Evolutionary conservation across 2,113 vertebrate genomes (phyloP).

Genomic region (Azemiops feae): DNA sequence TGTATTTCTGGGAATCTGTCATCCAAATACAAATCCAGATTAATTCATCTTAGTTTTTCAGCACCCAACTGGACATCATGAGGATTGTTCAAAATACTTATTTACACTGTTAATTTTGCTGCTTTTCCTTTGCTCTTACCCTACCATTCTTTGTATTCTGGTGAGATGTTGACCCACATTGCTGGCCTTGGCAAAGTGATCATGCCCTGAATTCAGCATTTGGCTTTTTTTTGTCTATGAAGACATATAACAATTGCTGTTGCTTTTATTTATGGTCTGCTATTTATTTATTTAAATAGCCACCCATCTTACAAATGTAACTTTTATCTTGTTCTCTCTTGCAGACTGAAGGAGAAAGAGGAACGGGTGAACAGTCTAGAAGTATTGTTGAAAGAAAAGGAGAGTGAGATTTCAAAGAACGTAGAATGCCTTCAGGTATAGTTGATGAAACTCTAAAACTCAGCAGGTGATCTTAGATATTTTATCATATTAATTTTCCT

Average conservation of each 20-base stretch:
- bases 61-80: not conserved
- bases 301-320: not conserved
- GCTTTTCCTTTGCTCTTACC: not conserved
- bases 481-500: not conserved
- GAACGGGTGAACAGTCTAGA: constrained; percentile 72
- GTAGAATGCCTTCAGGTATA: constrained; percentile 72
- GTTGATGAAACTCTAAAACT: not conserved
- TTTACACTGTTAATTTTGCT: not conserved
- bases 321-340: constrained; percentile 30
- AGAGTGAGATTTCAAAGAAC: constrained; percentile 64
- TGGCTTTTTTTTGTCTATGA: not conserved
- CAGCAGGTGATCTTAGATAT: not conserved
- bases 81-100: not conserved
- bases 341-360: constrained; percentile 75
- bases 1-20: not conserved
- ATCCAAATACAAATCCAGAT: not conserved
- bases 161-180: not conserved
- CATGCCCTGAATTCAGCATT: not conserved
- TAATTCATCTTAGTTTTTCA: not conserved
- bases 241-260: not conserved
- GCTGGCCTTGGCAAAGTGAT: not conserved
- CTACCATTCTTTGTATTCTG: not conserved
- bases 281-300: not conserved
- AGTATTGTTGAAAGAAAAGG: constrained; percentile 71
- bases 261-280: not conserved